Evolutionary conservation across 1,140 invertebrate species (phyloP).

Genomic region (Eurosta solidaginis): DNA sequence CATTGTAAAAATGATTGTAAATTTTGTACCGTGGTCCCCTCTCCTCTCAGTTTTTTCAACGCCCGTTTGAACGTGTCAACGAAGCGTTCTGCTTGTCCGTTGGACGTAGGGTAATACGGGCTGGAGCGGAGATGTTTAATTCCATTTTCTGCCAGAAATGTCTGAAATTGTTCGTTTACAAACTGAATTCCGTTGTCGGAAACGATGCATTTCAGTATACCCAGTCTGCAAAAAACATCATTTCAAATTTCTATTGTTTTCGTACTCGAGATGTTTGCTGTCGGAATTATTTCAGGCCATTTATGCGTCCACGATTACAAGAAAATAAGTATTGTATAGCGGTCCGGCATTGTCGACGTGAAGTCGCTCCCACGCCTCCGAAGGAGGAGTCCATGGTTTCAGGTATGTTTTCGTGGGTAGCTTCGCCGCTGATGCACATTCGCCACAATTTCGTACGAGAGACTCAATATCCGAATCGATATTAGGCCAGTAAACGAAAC

Average conservation of each 20-base stretch:
- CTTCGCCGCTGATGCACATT: too few species aligned
- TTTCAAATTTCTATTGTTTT: background rate
- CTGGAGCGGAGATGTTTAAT: too few species aligned
- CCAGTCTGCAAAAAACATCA: constrained; percentile 37
- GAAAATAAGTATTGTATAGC: constrained; percentile 1
- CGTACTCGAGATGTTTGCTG: background rate
- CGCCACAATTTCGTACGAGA: too few species aligned
- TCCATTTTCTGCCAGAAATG: constrained; percentile 34
- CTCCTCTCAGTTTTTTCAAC: too few species aligned
- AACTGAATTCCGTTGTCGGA: too few species aligned
- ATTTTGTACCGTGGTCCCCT: too few species aligned
- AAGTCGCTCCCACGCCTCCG: constrained; percentile 7
- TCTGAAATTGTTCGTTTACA: constrained; percentile 38
- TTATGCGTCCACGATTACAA: constrained; percentile 34
- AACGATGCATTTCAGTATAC: too few species aligned
- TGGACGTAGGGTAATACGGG: too few species aligned
- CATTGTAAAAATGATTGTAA: too few species aligned
- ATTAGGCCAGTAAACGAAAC: background rate
- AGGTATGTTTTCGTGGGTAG: too few species aligned
- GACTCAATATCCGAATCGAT: background rate
- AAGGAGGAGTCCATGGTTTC: background rate
- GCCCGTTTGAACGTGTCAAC: too few species aligned
- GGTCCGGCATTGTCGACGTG: constrained; percentile 30
- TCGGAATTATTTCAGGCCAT: constrained; percentile 28
- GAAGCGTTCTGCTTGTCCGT: too few species aligned